Percentiles rank a stretch among this genome's conserved stretches.
phyloP scores from a whole-genome alignment of 2,113 vertebrate species.

The Ciconia maguari region DNA sequence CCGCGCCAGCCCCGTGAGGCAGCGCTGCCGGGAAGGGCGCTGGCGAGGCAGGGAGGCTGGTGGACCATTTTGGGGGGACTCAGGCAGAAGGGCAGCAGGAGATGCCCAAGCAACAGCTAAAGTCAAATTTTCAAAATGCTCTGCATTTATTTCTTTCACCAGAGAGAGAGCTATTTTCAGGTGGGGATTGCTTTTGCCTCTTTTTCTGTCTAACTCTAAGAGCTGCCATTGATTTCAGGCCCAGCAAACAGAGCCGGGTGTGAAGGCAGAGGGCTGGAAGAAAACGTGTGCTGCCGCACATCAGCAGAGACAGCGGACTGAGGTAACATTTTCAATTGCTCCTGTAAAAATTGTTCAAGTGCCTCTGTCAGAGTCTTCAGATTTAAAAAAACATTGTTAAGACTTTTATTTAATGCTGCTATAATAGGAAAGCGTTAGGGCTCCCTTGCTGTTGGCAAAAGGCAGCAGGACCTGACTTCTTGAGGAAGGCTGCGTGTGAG shows the following conservation, averaged over 20 bases:
- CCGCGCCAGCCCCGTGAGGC: neutral
- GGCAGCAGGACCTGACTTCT: neutral
- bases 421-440: neutral
- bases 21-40: neutral
- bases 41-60: fast-evolving
- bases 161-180: neutral
- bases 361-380: neutral
- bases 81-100: neutral
- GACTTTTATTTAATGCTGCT: neutral
- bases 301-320: neutral
- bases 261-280: neutral
- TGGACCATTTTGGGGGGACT: fast-evolving
- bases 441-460: neutral
- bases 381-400: neutral
- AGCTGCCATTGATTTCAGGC: neutral
- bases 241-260: fast-evolving
- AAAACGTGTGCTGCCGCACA: fast-evolving
- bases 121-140: neutral
- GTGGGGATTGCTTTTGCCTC: neutral
- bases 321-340: neutral
- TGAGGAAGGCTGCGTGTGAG: fast-evolving
- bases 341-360: neutral
- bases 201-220: neutral
- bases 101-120: neutral
- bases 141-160: neutral